These are phyloP conservation scores for Corythornis vintsioides DNA, from an alignment of 2,113 vertebrate genomes.

Conservation along the genomic window DNA sequence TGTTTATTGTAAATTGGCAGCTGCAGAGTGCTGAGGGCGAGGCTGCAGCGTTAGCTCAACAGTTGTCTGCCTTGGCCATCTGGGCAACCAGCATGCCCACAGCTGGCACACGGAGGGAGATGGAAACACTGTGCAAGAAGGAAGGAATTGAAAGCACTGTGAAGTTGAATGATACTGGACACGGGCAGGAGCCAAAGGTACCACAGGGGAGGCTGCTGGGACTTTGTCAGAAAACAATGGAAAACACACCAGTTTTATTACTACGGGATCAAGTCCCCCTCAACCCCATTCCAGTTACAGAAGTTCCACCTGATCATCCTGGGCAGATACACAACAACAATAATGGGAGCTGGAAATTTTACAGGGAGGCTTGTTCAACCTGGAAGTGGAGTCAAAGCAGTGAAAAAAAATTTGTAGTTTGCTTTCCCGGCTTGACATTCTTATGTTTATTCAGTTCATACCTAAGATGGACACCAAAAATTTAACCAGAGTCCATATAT, in stretches of 20 bases:
- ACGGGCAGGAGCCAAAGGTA: neutral
- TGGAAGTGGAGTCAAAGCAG: neutral
- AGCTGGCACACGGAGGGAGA: neutral
- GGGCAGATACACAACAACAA: neutral
- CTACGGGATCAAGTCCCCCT: neutral
- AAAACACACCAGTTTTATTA: neutral
- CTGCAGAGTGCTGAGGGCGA: neutral
- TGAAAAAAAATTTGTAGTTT: neutral
- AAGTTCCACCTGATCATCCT: neutral
- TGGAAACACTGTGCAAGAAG: neutral
- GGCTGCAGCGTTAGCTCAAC: neutral
- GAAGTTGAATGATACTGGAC: rapidly evolving
- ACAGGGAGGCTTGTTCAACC: neutral
- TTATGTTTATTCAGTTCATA: neutral
- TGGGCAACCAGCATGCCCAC: neutral
- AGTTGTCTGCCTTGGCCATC: neutral
- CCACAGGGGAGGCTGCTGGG: neutral
- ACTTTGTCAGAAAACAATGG: neutral
- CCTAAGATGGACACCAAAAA: neutral
- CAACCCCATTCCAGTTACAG: too few relatives aligned
- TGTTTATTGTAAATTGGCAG: neutral
- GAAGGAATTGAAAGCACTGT: neutral
- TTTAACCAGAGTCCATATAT: neutral
- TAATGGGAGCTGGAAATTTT: rapidly evolving
- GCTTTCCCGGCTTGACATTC: neutral